A percentile compares a stretch with the other conserved stretches of the same genome.
Evolutionary conservation across 2,797 vertebrate genomes (phyloP).

Genomic region (Amazonetta brasiliensis): DNA sequence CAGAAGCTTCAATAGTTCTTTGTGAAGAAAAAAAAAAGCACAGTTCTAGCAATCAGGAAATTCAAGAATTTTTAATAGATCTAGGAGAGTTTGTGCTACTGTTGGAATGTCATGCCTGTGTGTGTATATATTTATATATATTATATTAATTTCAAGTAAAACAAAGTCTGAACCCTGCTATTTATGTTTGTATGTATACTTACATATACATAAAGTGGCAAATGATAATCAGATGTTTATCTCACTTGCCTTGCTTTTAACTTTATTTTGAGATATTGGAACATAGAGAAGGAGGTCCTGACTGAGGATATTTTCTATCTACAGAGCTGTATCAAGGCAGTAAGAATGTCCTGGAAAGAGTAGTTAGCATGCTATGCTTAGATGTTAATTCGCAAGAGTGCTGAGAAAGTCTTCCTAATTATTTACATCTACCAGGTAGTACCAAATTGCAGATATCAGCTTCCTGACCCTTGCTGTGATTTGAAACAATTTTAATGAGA

Average conservation of each 20-base stretch:
- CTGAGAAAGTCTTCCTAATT: not conserved
- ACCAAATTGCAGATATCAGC: not conserved
- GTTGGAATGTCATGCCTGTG: not conserved
- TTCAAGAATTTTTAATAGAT: not conserved
- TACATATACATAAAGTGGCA: not conserved
- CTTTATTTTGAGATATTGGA: not conserved
- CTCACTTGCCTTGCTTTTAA: not conserved
- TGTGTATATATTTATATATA: too few relatives aligned
- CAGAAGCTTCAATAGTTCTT: not conserved
- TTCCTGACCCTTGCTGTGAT: not conserved
- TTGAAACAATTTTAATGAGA: not conserved
- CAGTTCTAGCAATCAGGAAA: not conserved
- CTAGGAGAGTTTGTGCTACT: not conserved
- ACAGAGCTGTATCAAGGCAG: not conserved
- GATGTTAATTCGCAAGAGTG: too few relatives aligned
- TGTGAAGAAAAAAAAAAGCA: not conserved
- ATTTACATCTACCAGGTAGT: not conserved
- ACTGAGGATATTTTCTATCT: not conserved
- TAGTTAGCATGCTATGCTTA: not conserved
- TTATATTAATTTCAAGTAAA: not conserved
- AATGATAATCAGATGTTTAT: not conserved
- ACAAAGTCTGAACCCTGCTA: not conserved
- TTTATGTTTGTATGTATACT: too few relatives aligned
- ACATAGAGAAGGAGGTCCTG: not conserved
- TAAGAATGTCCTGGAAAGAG: not conserved